Percentiles rank a stretch among this genome's conserved stretches.
phyloP scores from a whole-genome alignment of 23 tunicate genomes.

The Aplidium turbinatum region DNA sequence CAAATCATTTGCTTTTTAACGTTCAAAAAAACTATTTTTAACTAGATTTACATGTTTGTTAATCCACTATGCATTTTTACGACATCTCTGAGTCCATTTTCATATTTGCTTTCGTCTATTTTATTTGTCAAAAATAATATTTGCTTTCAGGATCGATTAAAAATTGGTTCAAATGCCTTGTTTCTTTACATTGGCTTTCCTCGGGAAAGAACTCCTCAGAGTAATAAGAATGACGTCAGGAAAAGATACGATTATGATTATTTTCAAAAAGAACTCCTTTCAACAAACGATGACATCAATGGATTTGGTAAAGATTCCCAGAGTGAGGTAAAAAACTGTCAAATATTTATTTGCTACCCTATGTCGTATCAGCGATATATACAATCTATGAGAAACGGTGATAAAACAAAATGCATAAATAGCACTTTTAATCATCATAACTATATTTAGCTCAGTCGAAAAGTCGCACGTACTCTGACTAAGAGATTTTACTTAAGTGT shows the following conservation, averaged over 20 bases:
- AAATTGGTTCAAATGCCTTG: conserved; percentile 70
- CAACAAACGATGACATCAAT: neutral
- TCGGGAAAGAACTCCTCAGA: conserved; percentile 24
- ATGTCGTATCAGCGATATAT: too few species aligned
- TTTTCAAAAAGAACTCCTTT: conserved; percentile 70
- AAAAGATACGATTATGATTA: conserved; percentile 51
- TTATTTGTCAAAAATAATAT: neutral
- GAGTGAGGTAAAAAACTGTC: too few species aligned
- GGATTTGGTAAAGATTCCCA: too few species aligned
- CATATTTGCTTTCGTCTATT: neutral
- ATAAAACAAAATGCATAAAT: too few species aligned
- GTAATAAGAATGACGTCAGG: conserved; percentile 11
- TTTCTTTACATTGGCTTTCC: conserved; percentile 75
- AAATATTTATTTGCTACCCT: too few species aligned
- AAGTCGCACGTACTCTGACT: too few species aligned
- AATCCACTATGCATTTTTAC: neutral
- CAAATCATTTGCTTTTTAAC: neutral
- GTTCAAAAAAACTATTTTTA: neutral
- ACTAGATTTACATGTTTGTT: neutral
- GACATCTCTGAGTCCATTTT: neutral
- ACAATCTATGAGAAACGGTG: too few species aligned
- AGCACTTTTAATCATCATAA: too few species aligned
- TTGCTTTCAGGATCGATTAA: conserved; percentile 59
- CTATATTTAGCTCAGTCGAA: too few species aligned
- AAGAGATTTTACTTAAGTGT: too few species aligned